Evolutionary conservation across 2,888 invertebrate genomes (phyloP), one percentile per base, ranked within the genome.

Genomic region (Mantis religiosa): DNA sequence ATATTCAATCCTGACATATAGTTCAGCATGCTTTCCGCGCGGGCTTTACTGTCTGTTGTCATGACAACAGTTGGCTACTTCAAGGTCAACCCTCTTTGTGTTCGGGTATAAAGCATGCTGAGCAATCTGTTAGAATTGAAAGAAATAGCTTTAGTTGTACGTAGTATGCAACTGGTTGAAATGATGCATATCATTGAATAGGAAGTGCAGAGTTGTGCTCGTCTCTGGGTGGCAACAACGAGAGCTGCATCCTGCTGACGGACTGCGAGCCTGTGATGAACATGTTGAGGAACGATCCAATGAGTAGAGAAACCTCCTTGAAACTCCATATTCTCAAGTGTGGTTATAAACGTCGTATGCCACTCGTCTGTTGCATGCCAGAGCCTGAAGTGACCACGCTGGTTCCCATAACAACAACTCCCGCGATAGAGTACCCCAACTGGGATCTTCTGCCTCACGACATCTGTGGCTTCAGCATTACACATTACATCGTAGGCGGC

Each of bases 401-500:
- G 41, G 41, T 1, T 1, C 54, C 54, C 54, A 4, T 20, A 4
- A 71, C 54, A 1, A 25, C 25, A 1, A 54, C 54, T 25, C 82
- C 87, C 2, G 82, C 89, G 15, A 12, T 41, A 28, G 41, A 41
- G 12, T 94, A 95, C 90, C 92, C 93, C 4, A 94, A 94, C 20
- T 95, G 95, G 95, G 89, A 90, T 20, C 92, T 92, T 28, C 91
- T 95, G 89, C 93, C 94, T 2, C 90, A 92, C 8, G 92, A 93
- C 0, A 81, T 82, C 28, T 96, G 96, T 90, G 96, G 96, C 0
- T 93, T 94, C 87, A 94, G 94, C 89, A 93, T 93, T 15, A 92
- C 94, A 0, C 95, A 95, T 91, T 94, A 96, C 85, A 96, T 96
- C 91, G 95, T 96, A 71, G 96, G 96, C 0, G 96, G 96, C 0